Conservation (phyloP, 2,113 vertebrate species). For the Tragelaphus imberbis region DNA sequence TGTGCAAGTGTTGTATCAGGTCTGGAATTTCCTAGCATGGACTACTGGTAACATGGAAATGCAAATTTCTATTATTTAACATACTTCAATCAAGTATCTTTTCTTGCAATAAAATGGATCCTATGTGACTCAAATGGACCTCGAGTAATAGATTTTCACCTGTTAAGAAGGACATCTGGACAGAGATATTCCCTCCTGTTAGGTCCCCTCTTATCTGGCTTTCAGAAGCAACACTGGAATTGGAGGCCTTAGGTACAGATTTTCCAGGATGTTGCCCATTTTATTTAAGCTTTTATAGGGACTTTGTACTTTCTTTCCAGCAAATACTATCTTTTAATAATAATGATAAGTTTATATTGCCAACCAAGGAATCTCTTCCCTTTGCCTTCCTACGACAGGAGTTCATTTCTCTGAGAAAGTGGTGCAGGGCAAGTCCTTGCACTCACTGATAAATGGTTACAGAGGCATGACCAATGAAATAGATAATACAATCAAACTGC, state of each 20-base stretch:
- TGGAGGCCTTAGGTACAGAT: neutral
- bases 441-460: neutral
- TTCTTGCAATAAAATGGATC: neutral
- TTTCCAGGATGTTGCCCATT: neutral
- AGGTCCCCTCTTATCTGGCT: neutral
- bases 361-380: neutral
- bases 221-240: neutral
- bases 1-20: neutral
- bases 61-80: neutral
- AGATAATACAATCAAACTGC: neutral
- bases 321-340: neutral
- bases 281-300: neutral
- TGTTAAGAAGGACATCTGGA: neutral
- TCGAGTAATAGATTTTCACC: neutral
- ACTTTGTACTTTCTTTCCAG: neutral
- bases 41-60: neutral
- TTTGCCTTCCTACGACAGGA: neutral
- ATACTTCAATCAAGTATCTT: neutral
- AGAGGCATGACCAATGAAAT: neutral
- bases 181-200: neutral
- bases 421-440: neutral
- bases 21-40: neutral
- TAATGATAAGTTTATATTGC: neutral
- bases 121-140: neutral
- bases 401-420: neutral